Evolutionary conservation across 2,888 invertebrate genomes (phyloP).

Genomic region (Heliconius erato): DNA sequence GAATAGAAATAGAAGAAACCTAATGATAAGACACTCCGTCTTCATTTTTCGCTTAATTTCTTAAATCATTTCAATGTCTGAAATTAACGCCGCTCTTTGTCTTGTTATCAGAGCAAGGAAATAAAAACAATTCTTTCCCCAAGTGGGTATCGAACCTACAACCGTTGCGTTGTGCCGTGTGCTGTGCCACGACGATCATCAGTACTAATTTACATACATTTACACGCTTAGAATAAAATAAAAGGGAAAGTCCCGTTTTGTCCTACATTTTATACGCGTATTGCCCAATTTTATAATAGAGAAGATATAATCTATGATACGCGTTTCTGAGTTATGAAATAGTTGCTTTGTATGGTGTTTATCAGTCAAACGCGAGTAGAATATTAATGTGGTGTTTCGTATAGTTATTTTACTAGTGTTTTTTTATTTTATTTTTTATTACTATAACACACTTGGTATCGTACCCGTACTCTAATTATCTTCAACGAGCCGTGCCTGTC

Average conservation of each 20-base stretch:
- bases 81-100: too few species aligned
- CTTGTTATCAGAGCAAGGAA: too few species aligned
- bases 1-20: too few species aligned
- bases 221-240: slow-evolving; percentile 13
- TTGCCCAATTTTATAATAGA: slow-evolving; percentile 18
- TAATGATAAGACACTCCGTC: background rate
- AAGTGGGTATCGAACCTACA: background rate
- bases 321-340: background rate
- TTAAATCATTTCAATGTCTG: too few species aligned
- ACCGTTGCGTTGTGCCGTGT: background rate
- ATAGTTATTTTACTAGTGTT: background rate
- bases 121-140: background rate
- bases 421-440: too few species aligned
- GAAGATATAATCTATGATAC: background rate
- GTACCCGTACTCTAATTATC: too few species aligned
- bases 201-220: background rate
- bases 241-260: slow-evolving; percentile 29
- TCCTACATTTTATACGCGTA: slow-evolving; percentile 6
- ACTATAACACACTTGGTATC: too few species aligned
- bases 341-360: background rate
- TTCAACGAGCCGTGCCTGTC: too few species aligned
- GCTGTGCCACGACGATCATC: background rate
- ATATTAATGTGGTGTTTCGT: background rate
- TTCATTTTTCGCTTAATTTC: too few species aligned
- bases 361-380: background rate